phyloP scores from a whole-genome alignment of 2,888 invertebrate species.

The Conops quadrifasciatus region DNA sequence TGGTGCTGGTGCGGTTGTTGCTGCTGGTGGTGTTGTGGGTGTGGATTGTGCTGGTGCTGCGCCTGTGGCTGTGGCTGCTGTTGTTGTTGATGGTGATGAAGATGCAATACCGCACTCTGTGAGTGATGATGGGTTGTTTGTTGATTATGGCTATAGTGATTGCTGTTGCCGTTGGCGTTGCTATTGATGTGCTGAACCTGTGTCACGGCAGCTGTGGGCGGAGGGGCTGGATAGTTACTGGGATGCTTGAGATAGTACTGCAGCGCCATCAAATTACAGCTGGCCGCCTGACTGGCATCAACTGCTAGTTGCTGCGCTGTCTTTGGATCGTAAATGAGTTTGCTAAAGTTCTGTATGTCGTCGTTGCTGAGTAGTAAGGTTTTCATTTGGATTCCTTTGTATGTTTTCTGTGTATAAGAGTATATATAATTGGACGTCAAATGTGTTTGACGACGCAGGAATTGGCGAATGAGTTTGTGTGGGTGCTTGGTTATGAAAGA shows the following conservation, averaged over 20 bases:
- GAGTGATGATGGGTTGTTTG: slow-evolving; percentile 28
- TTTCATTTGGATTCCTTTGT: slow-evolving; percentile 54
- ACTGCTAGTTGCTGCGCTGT: slow-evolving; percentile 40
- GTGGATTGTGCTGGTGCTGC: slow-evolving; percentile 23
- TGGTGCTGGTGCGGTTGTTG: slow-evolving; percentile 19
- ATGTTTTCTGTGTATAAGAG: not conserved
- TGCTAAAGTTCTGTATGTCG: slow-evolving; percentile 59
- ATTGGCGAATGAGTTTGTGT: not conserved
- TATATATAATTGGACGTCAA: not conserved
- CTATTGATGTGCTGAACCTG: slow-evolving; percentile 24
- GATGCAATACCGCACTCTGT: slow-evolving; percentile 1
- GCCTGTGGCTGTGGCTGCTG: slow-evolving; percentile 20
- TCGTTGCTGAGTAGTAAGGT: slow-evolving; percentile 57
- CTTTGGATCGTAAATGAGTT: slow-evolving; percentile 58
- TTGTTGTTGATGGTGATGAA: slow-evolving; percentile 32
- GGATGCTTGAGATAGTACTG: slow-evolving; percentile 62
- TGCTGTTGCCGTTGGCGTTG: slow-evolving; percentile 39
- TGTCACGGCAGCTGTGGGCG: slow-evolving; percentile 29
- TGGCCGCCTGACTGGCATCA: slow-evolving; percentile 39
- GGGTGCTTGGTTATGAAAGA: not conserved
- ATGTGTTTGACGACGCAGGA: not conserved
- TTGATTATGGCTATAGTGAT: slow-evolving; percentile 25
- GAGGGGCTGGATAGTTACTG: slow-evolving; percentile 51
- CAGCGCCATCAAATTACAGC: slow-evolving; percentile 58
- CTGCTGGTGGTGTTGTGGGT: slow-evolving; percentile 28